A percentile compares a stretch with the other conserved stretches of the same genome.
Evolutionary conservation across 2,797 vertebrate species (phyloP).

Genomic region (Echiichthys vipera): DNA sequence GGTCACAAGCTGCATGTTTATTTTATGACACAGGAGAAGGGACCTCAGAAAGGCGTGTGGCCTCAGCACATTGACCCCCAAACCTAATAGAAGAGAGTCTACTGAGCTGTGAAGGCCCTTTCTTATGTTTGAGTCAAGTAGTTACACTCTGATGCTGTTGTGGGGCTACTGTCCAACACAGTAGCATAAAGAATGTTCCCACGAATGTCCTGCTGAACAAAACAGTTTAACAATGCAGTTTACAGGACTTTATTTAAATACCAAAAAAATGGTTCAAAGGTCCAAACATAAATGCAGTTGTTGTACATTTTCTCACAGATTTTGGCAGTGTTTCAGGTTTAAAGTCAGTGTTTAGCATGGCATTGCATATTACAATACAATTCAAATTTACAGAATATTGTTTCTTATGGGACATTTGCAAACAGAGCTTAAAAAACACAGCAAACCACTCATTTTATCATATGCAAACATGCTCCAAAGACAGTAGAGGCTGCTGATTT

Average conservation of each 20-base stretch:
- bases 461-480: slow-evolving; percentile 65
- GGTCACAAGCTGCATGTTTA: slow-evolving; percentile 77
- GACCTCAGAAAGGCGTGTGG: slow-evolving; percentile 62
- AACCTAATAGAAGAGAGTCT: slow-evolving; percentile 57
- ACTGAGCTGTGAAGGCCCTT: slow-evolving; percentile 53
- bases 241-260: background rate
- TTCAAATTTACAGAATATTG: slow-evolving; percentile 70
- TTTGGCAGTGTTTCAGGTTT: background rate
- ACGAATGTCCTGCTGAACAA: background rate
- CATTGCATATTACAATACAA: slow-evolving; percentile 64
- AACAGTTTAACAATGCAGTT: background rate
- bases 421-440: slow-evolving; percentile 47
- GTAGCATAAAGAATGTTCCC: background rate
- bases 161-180: background rate
- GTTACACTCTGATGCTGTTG: background rate
- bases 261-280: background rate
- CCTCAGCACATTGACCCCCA: slow-evolving; percentile 66
- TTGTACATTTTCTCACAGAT: background rate
- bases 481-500: slow-evolving; percentile 51
- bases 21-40: slow-evolving; percentile 76
- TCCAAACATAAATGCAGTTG: background rate
- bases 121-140: slow-evolving; percentile 10
- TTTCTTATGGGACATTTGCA: slow-evolving; percentile 47
- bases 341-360: background rate
- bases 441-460: slow-evolving; percentile 53